Conservation (phyloP, 2,113 vertebrate genomes). For the Hassar affinis region DNA sequence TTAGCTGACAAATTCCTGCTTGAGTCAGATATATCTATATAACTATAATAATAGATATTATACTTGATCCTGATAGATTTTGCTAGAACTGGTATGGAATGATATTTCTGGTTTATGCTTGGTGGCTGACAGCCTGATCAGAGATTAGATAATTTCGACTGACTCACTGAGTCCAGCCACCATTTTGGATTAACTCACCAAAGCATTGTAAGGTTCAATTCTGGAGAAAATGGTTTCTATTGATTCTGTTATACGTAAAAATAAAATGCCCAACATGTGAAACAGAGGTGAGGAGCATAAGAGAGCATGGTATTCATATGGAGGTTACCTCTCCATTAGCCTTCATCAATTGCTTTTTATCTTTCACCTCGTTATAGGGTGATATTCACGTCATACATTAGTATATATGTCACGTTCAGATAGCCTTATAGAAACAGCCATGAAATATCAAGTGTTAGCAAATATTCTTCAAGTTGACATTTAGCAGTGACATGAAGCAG, state of each 20-base stretch:
- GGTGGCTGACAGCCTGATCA: neutral
- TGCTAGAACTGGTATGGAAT: neutral
- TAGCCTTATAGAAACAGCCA: neutral
- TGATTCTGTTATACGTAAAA: slow-evolving; percentile 40
- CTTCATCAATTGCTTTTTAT: slow-evolving; percentile 33
- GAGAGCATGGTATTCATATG: slow-evolving; percentile 63
- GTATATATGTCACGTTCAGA: too few relatives aligned
- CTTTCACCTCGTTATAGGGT: neutral
- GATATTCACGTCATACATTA: neutral
- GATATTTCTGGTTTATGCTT: neutral
- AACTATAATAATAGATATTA: neutral
- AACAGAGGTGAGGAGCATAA: slow-evolving; percentile 45
- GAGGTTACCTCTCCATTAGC: slow-evolving; percentile 62
- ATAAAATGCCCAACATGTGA: slow-evolving; percentile 60
- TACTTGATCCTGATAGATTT: neutral
- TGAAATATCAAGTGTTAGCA: neutral
- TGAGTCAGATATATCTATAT: too few relatives aligned
- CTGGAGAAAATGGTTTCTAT: slow-evolving; percentile 62
- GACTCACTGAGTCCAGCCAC: neutral
- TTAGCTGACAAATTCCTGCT: too few relatives aligned
- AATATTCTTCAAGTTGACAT: neutral
- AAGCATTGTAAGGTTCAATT: slow-evolving; percentile 60
- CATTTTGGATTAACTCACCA: slow-evolving; percentile 1
- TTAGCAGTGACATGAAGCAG: neutral
- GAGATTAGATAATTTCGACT: neutral